Base-by-base conservation (phyloP, 2,113 vertebrate species). In the Ciconia boyciana region DNA sequence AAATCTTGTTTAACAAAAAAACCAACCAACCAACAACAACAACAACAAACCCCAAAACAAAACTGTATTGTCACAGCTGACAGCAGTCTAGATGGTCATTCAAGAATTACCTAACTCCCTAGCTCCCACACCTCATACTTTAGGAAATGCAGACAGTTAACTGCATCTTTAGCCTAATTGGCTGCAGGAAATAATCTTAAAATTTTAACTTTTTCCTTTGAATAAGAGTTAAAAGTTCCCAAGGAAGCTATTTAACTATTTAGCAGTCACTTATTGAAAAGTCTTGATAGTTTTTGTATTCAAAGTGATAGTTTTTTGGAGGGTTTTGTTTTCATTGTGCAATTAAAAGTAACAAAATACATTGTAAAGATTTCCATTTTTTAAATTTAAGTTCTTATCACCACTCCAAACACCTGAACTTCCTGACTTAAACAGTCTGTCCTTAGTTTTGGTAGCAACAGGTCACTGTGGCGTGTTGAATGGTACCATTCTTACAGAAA, bases 401-500 rank as follows among this genome's bases (percentile, higher is more conserved):
- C 26, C 6, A 13, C 11, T 86, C 17, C 20, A 24, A 61, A 60
- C 44, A 70, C 55, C 31, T 85, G 80, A 70, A 52, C 44, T 76
- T 62, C 14, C 10, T 13, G 39, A 32, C 3, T 41, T 36, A 7
- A 20, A 2, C 31, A 34, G 11, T 8, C 36, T 44, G 20, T 19
- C 19, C 32, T 41, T 16, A 4, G 54, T 52, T 83, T 86, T 43
- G 34, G 49, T 36, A 31, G 54, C n/a, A 69, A 4, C 31, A 43
- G 83, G 39, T 52, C 9, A 6, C 32, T 14, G 44, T 24, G n/a
- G 26, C 1, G 0, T 44, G 28, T 19, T 48, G 41, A 55, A 34
- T 0, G 1, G 22, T 20, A 13, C n/a, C 2, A 0, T 58, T 46
- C 44, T 46, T 21, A 28, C 7, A 18, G 44, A 32, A 48, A 17